Evolutionary conservation across 2,113 vertebrate species (phyloP), one percentile per base, ranked within the genome.

Genomic region (Bubo scandiacus): DNA sequence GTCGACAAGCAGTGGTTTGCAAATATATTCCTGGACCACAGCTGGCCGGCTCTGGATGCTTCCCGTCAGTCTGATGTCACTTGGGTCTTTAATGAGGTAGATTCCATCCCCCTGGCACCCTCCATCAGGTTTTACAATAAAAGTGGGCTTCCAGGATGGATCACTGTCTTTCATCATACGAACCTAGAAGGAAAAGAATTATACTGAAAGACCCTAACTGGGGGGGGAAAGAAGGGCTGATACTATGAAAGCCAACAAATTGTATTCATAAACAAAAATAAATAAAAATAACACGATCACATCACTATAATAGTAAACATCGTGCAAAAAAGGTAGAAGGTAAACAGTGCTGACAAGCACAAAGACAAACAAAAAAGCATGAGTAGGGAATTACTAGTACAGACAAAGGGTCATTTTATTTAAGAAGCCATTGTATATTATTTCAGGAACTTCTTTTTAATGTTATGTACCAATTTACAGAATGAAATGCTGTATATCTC

Each of bases 71-170:
- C 98, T 98, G 70, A 99, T 95, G 82, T 99, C 99, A 42, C 83
- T 94, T 17, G 99, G 99, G 92, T 99, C 99, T 62, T 98, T 99
- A 97, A 99, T 99, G 98, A 99, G 99, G 99, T 99, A 99, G 98
- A 99, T 99, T 94, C 99, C 99, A 14, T 99, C 99, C 45, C 99
- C 99, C 95, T 99, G 99, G 95, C 99, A 99, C 38, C 99, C 99
- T 6, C 99, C 98, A 11, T 99, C 99, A 4, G 99, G 99, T 85
- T 99, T 99, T 25, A 99, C 99, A 19, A 99, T 99, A 68, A 99
- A 99, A 27, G 99, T 99, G 71, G 98, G 98, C 92, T 98, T 99
- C 97, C 98, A 98, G 23, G 98, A 95, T 2, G 98, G 96, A 73
- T 99, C 98, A 0, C 84, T 98, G 45, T 99, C 99, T 96, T 99